Percentiles rank a stretch among this genome's conserved stretches.
Conservation (phyloP, 1,140 invertebrate species). For the Bombyx mori region DNA sequence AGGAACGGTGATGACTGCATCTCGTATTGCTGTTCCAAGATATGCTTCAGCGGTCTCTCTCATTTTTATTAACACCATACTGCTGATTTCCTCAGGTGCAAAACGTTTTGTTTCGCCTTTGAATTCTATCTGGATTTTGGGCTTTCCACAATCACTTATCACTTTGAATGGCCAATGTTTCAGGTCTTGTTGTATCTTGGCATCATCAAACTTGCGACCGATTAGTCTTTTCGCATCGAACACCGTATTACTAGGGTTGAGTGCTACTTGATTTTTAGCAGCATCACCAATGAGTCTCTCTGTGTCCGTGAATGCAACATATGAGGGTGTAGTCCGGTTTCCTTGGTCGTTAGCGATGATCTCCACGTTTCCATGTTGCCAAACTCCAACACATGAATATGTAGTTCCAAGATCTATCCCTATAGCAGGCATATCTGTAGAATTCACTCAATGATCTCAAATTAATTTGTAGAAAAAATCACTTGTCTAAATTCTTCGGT, state of each 20-base stretch:
- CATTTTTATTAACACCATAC: conserved; percentile 47
- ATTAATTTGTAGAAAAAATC: conserved; percentile 7
- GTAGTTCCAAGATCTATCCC: conserved; percentile 84
- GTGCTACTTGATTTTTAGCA: conserved; percentile 78
- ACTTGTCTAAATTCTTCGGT: conserved; percentile 10
- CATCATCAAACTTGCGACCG: conserved; percentile 77
- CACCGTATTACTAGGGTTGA: conserved; percentile 82
- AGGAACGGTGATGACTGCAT: conserved; percentile 71
- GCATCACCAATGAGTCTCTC: conserved; percentile 83
- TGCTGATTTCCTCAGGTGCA: conserved; percentile 82
- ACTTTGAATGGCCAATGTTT: conserved; percentile 81
- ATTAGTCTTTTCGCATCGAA: conserved; percentile 79
- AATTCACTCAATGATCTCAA: conserved; percentile 9
- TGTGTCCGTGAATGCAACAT: conserved; percentile 89
- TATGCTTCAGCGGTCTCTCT: conserved; percentile 73
- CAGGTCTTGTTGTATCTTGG: conserved; percentile 78
- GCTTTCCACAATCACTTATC: conserved; percentile 73
- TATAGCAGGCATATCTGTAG: conserved; percentile 72
- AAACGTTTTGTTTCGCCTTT: conserved; percentile 79
- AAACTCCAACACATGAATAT: conserved; percentile 84
- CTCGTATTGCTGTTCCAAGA: conserved; percentile 77
- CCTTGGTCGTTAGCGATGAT: conserved; percentile 96
- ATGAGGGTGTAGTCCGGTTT: conserved; percentile 91
- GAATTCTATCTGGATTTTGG: conserved; percentile 78
- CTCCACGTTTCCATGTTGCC: conserved; percentile 89